A percentile compares a stretch with the other conserved stretches of the same genome.
These are phyloP conservation scores for Oryzias celebensis DNA, from an alignment of 2,113 vertebrate genomes.

Conservation along the genomic window DNA sequence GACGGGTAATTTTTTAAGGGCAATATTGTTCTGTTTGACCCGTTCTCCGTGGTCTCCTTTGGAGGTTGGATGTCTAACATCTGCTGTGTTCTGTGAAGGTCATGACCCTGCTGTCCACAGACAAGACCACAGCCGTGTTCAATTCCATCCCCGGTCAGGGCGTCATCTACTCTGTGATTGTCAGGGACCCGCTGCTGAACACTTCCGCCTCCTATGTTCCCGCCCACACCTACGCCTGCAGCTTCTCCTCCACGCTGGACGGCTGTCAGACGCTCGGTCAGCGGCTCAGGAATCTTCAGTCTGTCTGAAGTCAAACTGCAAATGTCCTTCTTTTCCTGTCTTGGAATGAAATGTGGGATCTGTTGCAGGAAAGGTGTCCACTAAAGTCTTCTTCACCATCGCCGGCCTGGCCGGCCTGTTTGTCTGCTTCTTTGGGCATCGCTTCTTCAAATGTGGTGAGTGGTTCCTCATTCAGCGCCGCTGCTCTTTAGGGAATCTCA, in stretches of 20 bases:
- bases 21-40: no score
- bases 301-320: no score
- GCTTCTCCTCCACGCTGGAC: slow-evolving; percentile 77
- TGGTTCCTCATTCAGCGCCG: background rate
- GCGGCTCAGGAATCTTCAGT: background rate
- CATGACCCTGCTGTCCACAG: slow-evolving; percentile 76
- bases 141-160: slow-evolving; percentile 89
- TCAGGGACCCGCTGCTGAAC: slow-evolving; percentile 86
- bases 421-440: slow-evolving; percentile 90
- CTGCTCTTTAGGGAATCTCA: no score
- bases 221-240: slow-evolving; percentile 90
- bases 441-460: slow-evolving; percentile 94
- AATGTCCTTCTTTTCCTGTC: no score
- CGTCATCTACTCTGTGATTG: slow-evolving; percentile 89
- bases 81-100: slow-evolving; percentile 67
- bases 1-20: slow-evolving; percentile 71
- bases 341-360: background rate
- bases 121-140: slow-evolving; percentile 79
- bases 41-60: no score
- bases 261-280: slow-evolving; percentile 84
- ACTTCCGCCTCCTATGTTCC: slow-evolving; percentile 89
- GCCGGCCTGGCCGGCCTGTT: slow-evolving; percentile 86
- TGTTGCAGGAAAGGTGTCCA: slow-evolving; percentile 82
- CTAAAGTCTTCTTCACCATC: slow-evolving; percentile 88
- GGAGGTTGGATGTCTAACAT: no score